Conservation (phyloP, 2,797 vertebrate species). For the Jordanella pulchra region DNA sequence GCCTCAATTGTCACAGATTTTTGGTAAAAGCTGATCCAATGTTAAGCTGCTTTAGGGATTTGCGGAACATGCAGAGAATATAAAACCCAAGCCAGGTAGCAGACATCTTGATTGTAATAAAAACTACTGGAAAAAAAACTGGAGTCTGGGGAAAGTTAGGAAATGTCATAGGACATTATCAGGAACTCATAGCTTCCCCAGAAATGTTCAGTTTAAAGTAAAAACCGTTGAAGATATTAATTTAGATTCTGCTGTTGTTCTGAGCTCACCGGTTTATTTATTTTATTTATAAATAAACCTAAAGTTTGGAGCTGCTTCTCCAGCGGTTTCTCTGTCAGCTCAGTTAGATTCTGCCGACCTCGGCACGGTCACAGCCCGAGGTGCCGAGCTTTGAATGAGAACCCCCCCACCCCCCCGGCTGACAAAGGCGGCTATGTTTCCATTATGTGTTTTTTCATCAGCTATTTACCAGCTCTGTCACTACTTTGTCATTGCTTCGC, state of each 20-base stretch:
- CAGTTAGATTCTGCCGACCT: conserved; percentile 67
- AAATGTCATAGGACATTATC: too few relatives aligned
- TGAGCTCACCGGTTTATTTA: too few relatives aligned
- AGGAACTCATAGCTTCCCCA: neutral
- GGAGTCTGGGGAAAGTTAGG: too few relatives aligned
- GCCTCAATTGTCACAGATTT: too few relatives aligned
- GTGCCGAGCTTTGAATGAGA: conserved; percentile 29
- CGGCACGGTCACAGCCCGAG: conserved; percentile 43
- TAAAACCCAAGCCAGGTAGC: neutral
- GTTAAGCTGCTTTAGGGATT: too few relatives aligned
- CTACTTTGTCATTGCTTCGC: conserved; percentile 8
- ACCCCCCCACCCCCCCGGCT: conserved; percentile 23
- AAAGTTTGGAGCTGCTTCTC: neutral
- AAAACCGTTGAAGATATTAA: too few relatives aligned
- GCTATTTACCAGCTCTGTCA: conserved; percentile 54
- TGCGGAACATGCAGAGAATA: too few relatives aligned
- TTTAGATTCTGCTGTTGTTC: too few relatives aligned
- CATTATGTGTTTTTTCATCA: conserved; percentile 68
- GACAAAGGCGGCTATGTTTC: conserved; percentile 58
- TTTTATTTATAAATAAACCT: too few relatives aligned
- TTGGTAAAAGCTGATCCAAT: too few relatives aligned
- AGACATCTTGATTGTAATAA: neutral
- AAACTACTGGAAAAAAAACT: too few relatives aligned
- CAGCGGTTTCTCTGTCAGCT: conserved; percentile 5
- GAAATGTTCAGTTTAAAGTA: neutral